Base-by-base conservation (phyloP, 2,113 vertebrate genomes). In the Ophthalmotilapia sp. region DNA sequence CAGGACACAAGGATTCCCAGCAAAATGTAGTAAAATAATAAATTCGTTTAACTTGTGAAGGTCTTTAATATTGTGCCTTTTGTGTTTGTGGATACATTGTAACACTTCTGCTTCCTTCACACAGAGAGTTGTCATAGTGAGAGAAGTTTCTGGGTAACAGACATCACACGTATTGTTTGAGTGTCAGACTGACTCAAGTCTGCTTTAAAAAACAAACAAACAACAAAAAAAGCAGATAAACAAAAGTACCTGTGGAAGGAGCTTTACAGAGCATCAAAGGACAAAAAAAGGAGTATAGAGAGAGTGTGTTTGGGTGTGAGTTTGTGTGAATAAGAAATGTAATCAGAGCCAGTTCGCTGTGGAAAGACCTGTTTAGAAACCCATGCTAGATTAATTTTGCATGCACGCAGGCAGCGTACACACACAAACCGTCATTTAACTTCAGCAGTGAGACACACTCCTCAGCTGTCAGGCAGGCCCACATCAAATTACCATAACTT, bases 241-340 rank as follows among this genome's bases (percentile, higher is more conserved):
- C 26, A 77, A 51, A 80, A 77, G 36, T 31, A n/a, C 9, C 19
- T 33, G 36, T 26, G 6, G 54, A 81, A n/a, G 65, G 31, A 53
- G 14, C 31, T 55, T 10, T 21, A 14, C 11, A 19, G 45, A 62
- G 68, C 83, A 40, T 33, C 29, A 79, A 17, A 82, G 6, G 51
- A 42, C 42, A 68, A 14, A 68, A 40, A 13, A 49, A 3, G 17
- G 40, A 40, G 23, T 29, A 4, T 9, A 14, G 19, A 21, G 17
- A 47, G 56, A 19, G 40, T 23, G 42, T n/a, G 77, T 83, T 33
- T 77, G 15, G 12, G 70, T 49, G 23, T 47, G 42, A 17, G 23
- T 49, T 49, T 77, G 9, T 77, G 47, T 90, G 90, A 91, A 91
- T 94, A 92, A 58, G 88, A 88, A 88, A 92, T 94, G 88, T 89